Evolutionary conservation across 2,797 vertebrate genomes (phyloP).

Genomic region (Hydrolagus colliei): DNA sequence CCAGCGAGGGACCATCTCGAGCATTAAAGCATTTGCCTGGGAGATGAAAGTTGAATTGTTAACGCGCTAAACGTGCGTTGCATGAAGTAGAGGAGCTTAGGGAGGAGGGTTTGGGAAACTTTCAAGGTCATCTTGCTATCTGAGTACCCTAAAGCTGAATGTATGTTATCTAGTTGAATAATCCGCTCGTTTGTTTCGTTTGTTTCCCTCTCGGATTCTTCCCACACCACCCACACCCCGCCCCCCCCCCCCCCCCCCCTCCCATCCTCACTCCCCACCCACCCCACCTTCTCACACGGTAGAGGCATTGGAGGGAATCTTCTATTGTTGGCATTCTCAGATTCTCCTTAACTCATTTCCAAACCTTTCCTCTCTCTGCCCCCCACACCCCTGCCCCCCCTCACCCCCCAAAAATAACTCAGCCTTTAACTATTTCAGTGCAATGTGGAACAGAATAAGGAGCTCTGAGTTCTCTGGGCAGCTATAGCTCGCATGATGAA

Average conservation of each 20-base stretch:
- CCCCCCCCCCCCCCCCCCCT: constrained; percentile 31
- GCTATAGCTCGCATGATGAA: neutral
- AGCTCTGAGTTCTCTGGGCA: neutral
- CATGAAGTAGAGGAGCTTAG: constrained; percentile 35
- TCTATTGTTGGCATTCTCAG: constrained; percentile 39
- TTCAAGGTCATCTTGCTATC: constrained; percentile 37
- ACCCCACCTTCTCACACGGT: constrained; percentile 32
- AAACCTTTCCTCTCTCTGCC: constrained; percentile 34
- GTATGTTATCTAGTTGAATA: constrained; percentile 34
- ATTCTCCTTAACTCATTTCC: constrained; percentile 33
- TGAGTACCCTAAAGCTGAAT: constrained; percentile 34
- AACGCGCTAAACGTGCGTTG: constrained; percentile 38
- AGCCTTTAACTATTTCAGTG: too few relatives aligned
- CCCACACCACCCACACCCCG: constrained; percentile 19
- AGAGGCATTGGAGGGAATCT: constrained; percentile 40
- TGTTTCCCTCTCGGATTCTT: too few relatives aligned
- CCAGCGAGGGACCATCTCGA: constrained; percentile 37
- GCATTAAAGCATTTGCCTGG: constrained; percentile 37
- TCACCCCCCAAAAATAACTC: neutral
- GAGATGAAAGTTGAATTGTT: constrained; percentile 42
- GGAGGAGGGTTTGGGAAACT: constrained; percentile 33
- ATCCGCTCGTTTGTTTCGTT: constrained; percentile 31
- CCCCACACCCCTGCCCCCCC: neutral
- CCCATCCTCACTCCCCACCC: constrained; percentile 33
- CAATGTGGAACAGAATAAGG: too few relatives aligned